phyloP scores from a whole-genome alignment of 2,888 invertebrate species.

The Agrenia bidenticulata region DNA sequence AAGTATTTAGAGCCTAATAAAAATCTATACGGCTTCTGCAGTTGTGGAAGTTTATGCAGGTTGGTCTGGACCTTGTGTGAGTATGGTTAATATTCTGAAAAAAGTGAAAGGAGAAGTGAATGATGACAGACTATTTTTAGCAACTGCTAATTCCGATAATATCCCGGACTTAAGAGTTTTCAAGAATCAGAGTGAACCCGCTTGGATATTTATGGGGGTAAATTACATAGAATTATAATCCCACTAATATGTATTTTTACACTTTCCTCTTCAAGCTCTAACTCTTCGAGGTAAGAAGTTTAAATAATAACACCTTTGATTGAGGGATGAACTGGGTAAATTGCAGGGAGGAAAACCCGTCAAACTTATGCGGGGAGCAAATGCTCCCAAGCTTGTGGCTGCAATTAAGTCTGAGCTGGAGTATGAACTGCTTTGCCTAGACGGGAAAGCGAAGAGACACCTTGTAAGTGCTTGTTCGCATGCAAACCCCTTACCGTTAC shows the following conservation, averaged over 20 bases:
- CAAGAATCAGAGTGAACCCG: slow-evolving; percentile 50
- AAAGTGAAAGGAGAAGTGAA: slow-evolving; percentile 48
- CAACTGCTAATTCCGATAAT: slow-evolving; percentile 41
- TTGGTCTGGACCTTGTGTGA: slow-evolving; percentile 50
- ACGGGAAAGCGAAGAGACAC: slow-evolving; percentile 34
- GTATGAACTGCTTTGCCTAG: slow-evolving; percentile 46
- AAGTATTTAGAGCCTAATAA: too few species aligned
- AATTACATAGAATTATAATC: background rate
- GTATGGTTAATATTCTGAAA: slow-evolving; percentile 48
- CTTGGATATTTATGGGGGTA: slow-evolving; percentile 47
- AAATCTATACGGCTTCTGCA: background rate
- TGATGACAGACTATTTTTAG: slow-evolving; percentile 45
- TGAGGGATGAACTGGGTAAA: background rate
- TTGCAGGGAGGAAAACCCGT: slow-evolving; percentile 51
- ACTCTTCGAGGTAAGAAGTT: too few species aligned
- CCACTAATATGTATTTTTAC: background rate
- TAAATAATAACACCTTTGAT: too few species aligned
- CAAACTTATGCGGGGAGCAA: slow-evolving; percentile 45
- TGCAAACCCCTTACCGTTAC: too few species aligned
- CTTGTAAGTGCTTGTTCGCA: slow-evolving; percentile 21
- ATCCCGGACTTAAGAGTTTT: slow-evolving; percentile 45
- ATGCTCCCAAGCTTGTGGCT: slow-evolving; percentile 42
- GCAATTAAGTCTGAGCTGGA: slow-evolving; percentile 47
- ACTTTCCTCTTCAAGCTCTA: too few species aligned
- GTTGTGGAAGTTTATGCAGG: slow-evolving; percentile 50